A percentile compares a stretch with the other conserved stretches of the same genome.
phyloP scores from a whole-genome alignment of 2,113 vertebrate genomes.

The Antennarius striatus region DNA sequence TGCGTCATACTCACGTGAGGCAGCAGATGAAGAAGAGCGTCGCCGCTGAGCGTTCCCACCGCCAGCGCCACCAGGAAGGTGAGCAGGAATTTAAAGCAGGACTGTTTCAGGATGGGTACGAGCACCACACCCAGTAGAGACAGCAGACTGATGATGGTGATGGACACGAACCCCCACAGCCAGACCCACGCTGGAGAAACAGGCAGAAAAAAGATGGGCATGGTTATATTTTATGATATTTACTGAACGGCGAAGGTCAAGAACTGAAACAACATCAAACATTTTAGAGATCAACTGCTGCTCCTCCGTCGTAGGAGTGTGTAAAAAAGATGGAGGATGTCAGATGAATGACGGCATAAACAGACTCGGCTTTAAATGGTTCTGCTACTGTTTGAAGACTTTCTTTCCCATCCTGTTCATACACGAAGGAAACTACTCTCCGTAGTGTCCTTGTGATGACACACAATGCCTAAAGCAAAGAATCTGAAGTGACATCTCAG shows the following conservation, averaged over 20 bases:
- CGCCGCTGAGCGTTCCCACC: conserved; percentile 97
- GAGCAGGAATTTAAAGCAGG: conserved; percentile 98
- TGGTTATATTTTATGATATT: background rate
- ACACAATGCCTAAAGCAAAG: conserved; percentile 32
- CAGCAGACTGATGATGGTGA: conserved; percentile 98
- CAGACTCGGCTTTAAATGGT: background rate
- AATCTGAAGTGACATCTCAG: conserved; percentile 43
- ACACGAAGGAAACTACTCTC: conserved; percentile 8
- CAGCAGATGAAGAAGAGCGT: conserved; percentile 95
- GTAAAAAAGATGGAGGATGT: background rate
- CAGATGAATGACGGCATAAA: background rate
- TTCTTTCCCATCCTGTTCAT: background rate
- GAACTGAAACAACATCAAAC: too few species aligned
- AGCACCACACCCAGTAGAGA: conserved; percentile 95
- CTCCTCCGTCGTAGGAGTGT: too few species aligned
- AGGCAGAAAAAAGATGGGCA: background rate
- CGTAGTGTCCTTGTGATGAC: conserved; percentile 57
- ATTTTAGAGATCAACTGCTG: background rate
- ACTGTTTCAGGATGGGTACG: conserved; percentile 96
- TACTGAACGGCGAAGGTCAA: background rate
- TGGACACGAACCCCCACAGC: conserved; percentile 95
- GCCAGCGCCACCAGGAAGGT: conserved; percentile 98
- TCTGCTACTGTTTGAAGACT: background rate
- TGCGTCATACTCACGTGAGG: conserved; percentile 87
- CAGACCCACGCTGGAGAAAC: conserved; percentile 86